Evolutionary conservation across 2,797 vertebrate species (phyloP).

Genomic region (Buceros bicornis): DNA sequence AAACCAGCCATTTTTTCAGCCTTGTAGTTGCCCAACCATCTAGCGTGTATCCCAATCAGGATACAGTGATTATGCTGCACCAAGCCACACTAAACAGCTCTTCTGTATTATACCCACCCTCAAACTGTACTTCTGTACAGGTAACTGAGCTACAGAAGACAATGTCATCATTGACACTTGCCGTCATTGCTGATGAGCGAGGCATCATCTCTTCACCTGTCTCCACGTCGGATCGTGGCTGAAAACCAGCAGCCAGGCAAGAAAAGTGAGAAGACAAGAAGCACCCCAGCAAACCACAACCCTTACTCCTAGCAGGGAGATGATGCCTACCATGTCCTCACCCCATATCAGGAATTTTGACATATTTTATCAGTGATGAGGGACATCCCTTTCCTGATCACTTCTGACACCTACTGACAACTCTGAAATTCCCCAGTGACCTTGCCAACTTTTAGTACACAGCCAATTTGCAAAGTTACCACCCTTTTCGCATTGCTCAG

Average conservation of each 20-base stretch:
- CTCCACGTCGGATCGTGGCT: no score
- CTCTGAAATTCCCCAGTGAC: not conserved
- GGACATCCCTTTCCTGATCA: not conserved
- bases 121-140: not conserved
- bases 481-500: not conserved
- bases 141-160: not conserved
- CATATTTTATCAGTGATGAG: not conserved
- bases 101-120: not conserved
- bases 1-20: not conserved
- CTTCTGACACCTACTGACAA: not conserved
- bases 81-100: not conserved
- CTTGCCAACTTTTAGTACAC: not conserved
- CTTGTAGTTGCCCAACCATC: not conserved
- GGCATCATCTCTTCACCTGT: not conserved
- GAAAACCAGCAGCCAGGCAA: not conserved
- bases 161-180: not conserved
- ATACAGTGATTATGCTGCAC: not conserved
- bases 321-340: not conserved
- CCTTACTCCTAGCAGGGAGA: not conserved
- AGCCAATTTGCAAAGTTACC: not conserved
- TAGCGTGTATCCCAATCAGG: not conserved
- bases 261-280: not conserved
- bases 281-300: not conserved
- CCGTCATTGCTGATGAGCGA: not conserved
- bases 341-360: not conserved